Evolutionary conservation across 1,140 invertebrate genomes (phyloP).

Genomic region (Procambarus virginalis): DNA sequence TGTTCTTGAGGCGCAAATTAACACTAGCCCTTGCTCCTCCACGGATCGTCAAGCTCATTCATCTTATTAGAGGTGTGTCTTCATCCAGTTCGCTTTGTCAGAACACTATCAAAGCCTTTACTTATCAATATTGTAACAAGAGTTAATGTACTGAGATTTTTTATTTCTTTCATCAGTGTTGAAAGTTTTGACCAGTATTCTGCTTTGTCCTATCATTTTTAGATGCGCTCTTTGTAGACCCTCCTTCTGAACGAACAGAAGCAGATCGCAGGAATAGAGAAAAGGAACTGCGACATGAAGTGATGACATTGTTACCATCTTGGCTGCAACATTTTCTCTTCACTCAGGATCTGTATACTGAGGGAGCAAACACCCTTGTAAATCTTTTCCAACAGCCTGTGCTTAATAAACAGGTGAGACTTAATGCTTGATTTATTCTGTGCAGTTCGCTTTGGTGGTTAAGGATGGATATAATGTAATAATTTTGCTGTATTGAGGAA

Average conservation of each 20-base stretch:
- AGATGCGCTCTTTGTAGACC: constrained; percentile 53
- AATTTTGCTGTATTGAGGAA: too few relatives aligned
- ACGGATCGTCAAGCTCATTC: constrained; percentile 66
- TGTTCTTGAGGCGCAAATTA: constrained; percentile 64
- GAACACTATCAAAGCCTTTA: too few relatives aligned
- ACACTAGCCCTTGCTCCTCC: constrained; percentile 53
- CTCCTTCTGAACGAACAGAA: constrained; percentile 28
- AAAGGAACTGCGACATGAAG: constrained; percentile 44
- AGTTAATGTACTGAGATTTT: too few relatives aligned
- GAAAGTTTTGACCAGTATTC: too few relatives aligned
- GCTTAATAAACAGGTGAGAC: constrained; percentile 42
- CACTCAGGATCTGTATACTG: constrained; percentile 43
- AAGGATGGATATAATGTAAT: too few relatives aligned
- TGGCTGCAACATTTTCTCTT: constrained; percentile 43
- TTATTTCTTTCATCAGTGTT: too few relatives aligned
- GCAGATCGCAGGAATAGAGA: constrained; percentile 20
- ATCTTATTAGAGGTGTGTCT: constrained; percentile 66
- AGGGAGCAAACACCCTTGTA: constrained; percentile 52
- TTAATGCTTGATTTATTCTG: not conserved
- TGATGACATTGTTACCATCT: constrained; percentile 22
- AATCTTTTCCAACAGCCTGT: constrained; percentile 48
- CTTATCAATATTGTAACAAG: too few relatives aligned
- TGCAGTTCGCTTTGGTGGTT: not conserved
- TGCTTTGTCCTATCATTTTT: not conserved
- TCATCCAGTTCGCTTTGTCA: not conserved